Conservation (phyloP, 1,140 invertebrate species). For the Ceratitis capitata region DNA sequence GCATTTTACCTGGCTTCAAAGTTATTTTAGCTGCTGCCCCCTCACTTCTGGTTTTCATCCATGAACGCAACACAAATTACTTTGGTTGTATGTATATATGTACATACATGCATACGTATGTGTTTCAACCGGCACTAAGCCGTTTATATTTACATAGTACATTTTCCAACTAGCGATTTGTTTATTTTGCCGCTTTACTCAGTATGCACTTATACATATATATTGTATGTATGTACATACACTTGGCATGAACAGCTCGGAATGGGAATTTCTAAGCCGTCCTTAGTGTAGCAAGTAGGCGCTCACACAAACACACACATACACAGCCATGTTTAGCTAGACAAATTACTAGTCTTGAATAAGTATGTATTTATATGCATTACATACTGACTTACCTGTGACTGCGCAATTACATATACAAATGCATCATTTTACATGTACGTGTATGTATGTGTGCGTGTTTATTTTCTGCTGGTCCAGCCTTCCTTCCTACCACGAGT, state of each 20-base stretch:
- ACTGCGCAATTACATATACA: neutral
- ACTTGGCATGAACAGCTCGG: neutral
- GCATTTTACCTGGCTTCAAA: neutral
- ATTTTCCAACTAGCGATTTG: neutral
- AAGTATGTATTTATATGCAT: neutral
- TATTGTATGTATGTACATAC: too few relatives aligned
- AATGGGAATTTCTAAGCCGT: slow-evolving; percentile 10
- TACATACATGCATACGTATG: neutral
- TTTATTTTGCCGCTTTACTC: slow-evolving; percentile 35
- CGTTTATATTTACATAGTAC: slow-evolving; percentile 16
- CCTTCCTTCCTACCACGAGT: neutral
- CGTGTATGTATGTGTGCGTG: neutral
- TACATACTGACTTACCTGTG: neutral
- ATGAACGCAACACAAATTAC: too few relatives aligned
- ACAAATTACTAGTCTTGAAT: neutral
- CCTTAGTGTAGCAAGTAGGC: neutral
- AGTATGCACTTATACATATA: too few relatives aligned
- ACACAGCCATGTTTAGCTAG: neutral
- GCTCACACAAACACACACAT: neutral
- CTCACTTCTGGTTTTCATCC: neutral
- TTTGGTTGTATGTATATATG: neutral
- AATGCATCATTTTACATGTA: neutral
- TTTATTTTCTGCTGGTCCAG: neutral
- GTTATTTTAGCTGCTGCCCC: neutral
- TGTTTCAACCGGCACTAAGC: neutral